phyloP scores from a whole-genome alignment of 2,797 vertebrate genomes.

The Vireo griseus region DNA sequence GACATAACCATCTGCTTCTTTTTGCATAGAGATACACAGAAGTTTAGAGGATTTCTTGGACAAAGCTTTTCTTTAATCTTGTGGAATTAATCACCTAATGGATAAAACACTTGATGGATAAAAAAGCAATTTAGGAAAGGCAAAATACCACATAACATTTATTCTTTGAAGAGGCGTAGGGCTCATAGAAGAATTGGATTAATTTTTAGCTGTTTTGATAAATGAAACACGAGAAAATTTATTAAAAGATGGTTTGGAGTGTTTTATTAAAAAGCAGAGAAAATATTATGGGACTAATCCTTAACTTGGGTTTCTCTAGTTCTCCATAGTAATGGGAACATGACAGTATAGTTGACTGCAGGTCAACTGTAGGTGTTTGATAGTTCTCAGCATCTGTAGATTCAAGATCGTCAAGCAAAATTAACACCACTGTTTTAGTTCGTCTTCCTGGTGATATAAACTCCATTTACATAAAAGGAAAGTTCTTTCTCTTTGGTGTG shows the following conservation, averaged over 20 bases:
- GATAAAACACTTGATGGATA: neutral
- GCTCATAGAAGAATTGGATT: neutral
- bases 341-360: neutral
- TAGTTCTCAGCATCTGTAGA: neutral
- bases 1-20: neutral
- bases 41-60: neutral
- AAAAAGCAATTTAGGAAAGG: neutral
- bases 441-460: neutral
- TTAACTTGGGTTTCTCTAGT: rapidly evolving
- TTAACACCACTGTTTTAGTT: neutral
- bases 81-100: neutral
- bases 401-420: neutral
- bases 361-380: neutral
- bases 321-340: neutral
- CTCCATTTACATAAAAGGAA: neutral
- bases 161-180: neutral
- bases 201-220: neutral
- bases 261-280: neutral
- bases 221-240: neutral
- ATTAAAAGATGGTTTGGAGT: neutral
- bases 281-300: neutral
- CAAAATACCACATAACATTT: neutral
- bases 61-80: neutral
- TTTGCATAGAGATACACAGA: neutral
- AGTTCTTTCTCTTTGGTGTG: neutral